Evolutionary conservation across 2,113 vertebrate species (phyloP).

Genomic region (Pogonocichla stellata): DNA sequence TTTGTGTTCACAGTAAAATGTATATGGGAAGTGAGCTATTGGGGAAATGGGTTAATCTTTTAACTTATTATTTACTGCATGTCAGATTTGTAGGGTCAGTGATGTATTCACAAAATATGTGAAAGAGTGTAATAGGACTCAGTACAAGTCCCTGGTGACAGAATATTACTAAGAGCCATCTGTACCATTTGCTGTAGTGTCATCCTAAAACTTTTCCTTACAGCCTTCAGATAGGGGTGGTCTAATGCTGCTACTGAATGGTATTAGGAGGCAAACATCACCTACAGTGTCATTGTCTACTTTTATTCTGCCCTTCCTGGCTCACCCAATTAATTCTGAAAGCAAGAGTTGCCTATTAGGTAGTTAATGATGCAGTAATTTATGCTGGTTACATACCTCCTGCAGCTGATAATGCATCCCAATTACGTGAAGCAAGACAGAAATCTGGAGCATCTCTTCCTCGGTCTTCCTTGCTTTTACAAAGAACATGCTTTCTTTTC

Average conservation of each 20-base stretch:
- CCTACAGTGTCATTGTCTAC: neutral
- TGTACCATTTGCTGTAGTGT: neutral
- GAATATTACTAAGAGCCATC: neutral
- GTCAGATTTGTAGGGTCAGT: neutral
- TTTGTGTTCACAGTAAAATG: neutral
- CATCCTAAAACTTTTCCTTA: neutral
- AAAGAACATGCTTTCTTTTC: neutral
- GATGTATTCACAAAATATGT: neutral
- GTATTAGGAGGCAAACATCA: neutral
- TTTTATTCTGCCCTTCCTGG: neutral
- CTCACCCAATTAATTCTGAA: neutral
- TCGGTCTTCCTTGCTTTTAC: neutral
- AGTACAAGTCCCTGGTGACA: neutral
- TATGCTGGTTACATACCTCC: neutral
- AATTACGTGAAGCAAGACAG: neutral
- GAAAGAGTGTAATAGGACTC: neutral
- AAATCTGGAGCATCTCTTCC: neutral
- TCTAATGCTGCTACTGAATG: neutral
- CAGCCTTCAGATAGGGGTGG: neutral
- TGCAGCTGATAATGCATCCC: neutral
- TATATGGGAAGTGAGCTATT: neutral
- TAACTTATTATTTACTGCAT: neutral
- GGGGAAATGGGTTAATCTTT: neutral
- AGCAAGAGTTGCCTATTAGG: neutral
- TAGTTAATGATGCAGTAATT: slow-evolving; percentile 1